Evolutionary conservation across 2,888 invertebrate species (phyloP).

Genomic region (Junonia oenone): DNA sequence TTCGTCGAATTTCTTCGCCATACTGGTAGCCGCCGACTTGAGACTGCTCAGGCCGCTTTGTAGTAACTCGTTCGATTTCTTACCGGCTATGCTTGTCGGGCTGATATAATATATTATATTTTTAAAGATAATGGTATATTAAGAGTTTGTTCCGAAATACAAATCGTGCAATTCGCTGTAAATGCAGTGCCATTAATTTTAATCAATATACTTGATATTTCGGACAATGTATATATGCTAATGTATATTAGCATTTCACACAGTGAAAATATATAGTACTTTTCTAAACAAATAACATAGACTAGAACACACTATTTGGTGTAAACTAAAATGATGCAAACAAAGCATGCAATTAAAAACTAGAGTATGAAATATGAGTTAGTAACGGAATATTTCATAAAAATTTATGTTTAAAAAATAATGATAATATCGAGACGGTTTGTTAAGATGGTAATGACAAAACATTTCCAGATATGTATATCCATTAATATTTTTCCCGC

Average conservation of each 20-base stretch:
- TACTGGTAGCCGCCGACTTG: slow-evolving; percentile 90
- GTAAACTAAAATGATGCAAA: neutral
- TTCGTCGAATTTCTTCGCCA: slow-evolving; percentile 93
- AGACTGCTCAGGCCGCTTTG: slow-evolving; percentile 92
- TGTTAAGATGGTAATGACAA: too few relatives aligned
- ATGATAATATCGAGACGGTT: too few relatives aligned
- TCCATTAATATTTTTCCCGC: neutral
- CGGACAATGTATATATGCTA: too few relatives aligned
- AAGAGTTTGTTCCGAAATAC: too few relatives aligned
- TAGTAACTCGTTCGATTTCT: slow-evolving; percentile 92
- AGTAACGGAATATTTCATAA: too few relatives aligned
- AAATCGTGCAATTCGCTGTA: too few relatives aligned
- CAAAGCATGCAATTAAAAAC: neutral
- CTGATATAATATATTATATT: slow-evolving; percentile 63
- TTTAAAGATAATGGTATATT: too few relatives aligned
- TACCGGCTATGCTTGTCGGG: slow-evolving; percentile 89
- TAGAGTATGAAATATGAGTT: neutral
- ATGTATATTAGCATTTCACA: too few relatives aligned
- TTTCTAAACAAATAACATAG: too few relatives aligned
- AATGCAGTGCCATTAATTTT: too few relatives aligned
- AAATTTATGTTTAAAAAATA: too few relatives aligned
- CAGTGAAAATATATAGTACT: neutral
- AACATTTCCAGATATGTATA: neutral
- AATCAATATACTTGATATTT: too few relatives aligned
- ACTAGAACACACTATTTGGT: neutral